phyloP scores from a whole-genome alignment of 1,140 invertebrate species.

The Andrena cerasifolii region DNA sequence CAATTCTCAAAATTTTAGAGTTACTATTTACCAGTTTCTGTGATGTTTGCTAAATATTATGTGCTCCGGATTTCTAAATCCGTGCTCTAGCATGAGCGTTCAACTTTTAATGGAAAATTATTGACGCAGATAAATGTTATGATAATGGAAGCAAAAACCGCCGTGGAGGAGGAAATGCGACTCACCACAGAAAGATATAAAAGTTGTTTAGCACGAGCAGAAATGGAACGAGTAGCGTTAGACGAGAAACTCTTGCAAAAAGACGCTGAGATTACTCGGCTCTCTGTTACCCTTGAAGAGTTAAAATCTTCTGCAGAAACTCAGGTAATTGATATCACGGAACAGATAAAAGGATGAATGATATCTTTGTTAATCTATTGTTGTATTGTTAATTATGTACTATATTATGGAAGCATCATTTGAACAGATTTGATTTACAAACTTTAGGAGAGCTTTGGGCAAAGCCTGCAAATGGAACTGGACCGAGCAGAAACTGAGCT shows the following conservation, averaged over 20 bases:
- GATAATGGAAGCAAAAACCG: slow-evolving; percentile 69
- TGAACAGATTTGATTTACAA: background rate
- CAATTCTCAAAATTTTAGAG: slow-evolving; percentile 1
- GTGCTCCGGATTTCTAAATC: slow-evolving; percentile 12
- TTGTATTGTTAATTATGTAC: background rate
- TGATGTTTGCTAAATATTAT: slow-evolving; percentile 52
- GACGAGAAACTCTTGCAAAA: slow-evolving; percentile 69
- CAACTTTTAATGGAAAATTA: slow-evolving; percentile 7
- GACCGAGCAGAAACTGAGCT: slow-evolving; percentile 77
- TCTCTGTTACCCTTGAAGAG: slow-evolving; percentile 71
- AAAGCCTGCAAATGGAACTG: slow-evolving; percentile 78
- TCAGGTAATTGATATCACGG: slow-evolving; percentile 66
- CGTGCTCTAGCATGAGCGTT: background rate
- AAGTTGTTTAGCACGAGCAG: slow-evolving; percentile 63
- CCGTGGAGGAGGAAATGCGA: slow-evolving; percentile 72
- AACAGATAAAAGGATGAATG: background rate
- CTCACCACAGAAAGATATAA: slow-evolving; percentile 69
- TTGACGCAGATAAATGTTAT: slow-evolving; percentile 66
- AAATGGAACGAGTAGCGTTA: slow-evolving; percentile 69
- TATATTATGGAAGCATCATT: background rate
- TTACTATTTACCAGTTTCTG: slow-evolving; percentile 18
- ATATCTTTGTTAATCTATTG: slow-evolving; percentile 5
- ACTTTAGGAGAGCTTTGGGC: slow-evolving; percentile 77
- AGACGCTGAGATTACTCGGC: slow-evolving; percentile 71
- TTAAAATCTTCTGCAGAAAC: slow-evolving; percentile 75